These are phyloP conservation scores for Procambarus clarkii DNA, from an alignment of 1,140 invertebrate species.

Conservation along the genomic window DNA sequence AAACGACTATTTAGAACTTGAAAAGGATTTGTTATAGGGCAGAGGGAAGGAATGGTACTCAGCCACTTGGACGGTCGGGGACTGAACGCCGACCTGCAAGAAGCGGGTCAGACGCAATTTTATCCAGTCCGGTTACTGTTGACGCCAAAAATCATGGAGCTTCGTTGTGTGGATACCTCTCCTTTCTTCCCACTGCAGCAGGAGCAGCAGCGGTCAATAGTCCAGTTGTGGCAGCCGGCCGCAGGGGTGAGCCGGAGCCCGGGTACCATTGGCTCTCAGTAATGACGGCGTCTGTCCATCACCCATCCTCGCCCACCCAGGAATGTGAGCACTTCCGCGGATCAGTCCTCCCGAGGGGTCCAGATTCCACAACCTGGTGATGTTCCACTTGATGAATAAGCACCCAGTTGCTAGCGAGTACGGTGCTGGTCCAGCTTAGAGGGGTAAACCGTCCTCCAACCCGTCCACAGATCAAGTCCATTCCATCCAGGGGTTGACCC, in stretches of 20 bases:
- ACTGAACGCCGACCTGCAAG: no score
- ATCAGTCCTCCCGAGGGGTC: not conserved
- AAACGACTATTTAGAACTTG: no score
- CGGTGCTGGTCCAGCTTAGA: not conserved
- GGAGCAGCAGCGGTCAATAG: slow-evolving; percentile 15
- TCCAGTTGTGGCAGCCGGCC: not conserved
- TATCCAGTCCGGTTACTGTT: no score
- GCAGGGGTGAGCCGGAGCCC: not conserved
- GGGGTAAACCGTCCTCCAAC: not conserved
- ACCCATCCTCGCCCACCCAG: slow-evolving; percentile 16
- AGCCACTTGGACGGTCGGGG: no score
- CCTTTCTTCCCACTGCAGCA: not conserved
- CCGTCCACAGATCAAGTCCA: no score
- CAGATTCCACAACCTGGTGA: not conserved
- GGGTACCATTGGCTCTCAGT: slow-evolving; percentile 13
- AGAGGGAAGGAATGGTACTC: no score
- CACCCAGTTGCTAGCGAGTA: not conserved
- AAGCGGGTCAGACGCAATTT: no score
- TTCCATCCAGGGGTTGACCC: no score
- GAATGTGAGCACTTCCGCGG: slow-evolving; percentile 37
- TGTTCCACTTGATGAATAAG: not conserved
- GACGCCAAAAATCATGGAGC: not conserved
- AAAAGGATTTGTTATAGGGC: no score
- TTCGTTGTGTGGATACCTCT: not conserved
- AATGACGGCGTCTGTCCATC: slow-evolving; percentile 33